Base-by-base conservation (phyloP, 2,113 vertebrate genomes). In the Pterocles gutturalis region DNA sequence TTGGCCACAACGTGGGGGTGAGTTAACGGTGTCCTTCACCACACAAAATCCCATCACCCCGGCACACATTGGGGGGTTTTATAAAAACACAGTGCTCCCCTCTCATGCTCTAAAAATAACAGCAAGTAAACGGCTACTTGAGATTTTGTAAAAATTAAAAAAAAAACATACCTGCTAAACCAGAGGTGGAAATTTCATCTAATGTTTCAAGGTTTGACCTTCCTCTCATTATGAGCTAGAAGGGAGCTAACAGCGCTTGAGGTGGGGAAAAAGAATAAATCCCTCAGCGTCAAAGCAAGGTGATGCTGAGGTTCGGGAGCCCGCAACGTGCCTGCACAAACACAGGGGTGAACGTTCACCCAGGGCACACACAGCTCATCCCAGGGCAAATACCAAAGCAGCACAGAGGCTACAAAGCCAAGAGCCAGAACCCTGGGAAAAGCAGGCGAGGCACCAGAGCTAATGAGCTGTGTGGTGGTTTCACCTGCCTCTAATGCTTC, bases 111-210 rank as follows among this genome's bases (percentile, higher is more conserved):
- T 87, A 81, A 67, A 97, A 92, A 55, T 43, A 96, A 60, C 24
- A 29, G 22, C 0, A 1, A 60, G 55, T 54, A 57, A 89, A 77
- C 0, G 17, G 46, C 76, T 89, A 49, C 60, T 55, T 6, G 9
- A 94, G 64, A 91, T 82, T 94, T 89, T 1, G 1, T 34, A 75
- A 89, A 86, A 95, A 83, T 80, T 41, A 22, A 49, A 85, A 81
- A n/a, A 36, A 75, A 83, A 46, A 31, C 49, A 72, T 65, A 72
- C n/a, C 46, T 87, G 76, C 51, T 81, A 71, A 89, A 82, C 53
- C 87, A 61, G 81, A 91, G 54, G 45, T 87, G 84, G 87, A 77
- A 91, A 72, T 82, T 89, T 65, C 31, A 5, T 66, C 64, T 70
- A 51, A 5, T 2, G 2, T 73, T 89, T 83, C 89, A 94, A 92